phyloP scores from a whole-genome alignment of 2,888 invertebrate genomes.

The Pristionchus entomophagus region DNA sequence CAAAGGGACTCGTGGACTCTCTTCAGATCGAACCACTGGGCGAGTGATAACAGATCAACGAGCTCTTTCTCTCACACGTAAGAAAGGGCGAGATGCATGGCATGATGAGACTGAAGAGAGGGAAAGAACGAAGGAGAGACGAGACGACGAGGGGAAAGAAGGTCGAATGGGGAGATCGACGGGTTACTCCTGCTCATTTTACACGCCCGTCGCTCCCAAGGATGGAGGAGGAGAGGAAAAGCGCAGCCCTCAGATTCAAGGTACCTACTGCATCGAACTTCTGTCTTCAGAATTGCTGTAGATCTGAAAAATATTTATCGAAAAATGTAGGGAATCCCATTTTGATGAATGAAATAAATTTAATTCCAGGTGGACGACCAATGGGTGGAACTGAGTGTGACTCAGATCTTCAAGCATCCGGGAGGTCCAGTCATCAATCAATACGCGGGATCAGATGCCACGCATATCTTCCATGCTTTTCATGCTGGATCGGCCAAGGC shows the following conservation, averaged over 20 bases:
- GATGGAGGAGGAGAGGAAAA: constrained; percentile 22
- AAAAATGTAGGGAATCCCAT: too few relatives aligned
- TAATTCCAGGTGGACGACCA: constrained; percentile 66
- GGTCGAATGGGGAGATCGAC: constrained; percentile 35
- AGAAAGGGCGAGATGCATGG: background rate
- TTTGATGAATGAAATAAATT: background rate
- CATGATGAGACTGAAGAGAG: background rate
- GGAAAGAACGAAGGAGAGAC: background rate
- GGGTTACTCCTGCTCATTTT: background rate
- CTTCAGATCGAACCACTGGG: background rate
- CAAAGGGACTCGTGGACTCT: too few relatives aligned
- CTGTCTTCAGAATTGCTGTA: too few relatives aligned
- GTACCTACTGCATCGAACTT: background rate
- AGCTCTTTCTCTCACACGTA: background rate
- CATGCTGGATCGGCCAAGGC: constrained; percentile 69
- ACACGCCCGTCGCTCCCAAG: background rate
- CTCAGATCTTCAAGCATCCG: constrained; percentile 70
- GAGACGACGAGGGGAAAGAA: constrained; percentile 28
- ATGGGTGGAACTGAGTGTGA: constrained; percentile 69
- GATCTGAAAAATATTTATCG: too few relatives aligned
- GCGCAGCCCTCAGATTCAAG: constrained; percentile 8
- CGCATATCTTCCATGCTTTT: constrained; percentile 74
- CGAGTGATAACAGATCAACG: constrained; percentile 18
- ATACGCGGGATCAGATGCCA: constrained; percentile 73
- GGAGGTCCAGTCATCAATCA: constrained; percentile 73